Evolutionary conservation across 2,888 invertebrate genomes (phyloP).

Genomic region (Abrostola tripartita): DNA sequence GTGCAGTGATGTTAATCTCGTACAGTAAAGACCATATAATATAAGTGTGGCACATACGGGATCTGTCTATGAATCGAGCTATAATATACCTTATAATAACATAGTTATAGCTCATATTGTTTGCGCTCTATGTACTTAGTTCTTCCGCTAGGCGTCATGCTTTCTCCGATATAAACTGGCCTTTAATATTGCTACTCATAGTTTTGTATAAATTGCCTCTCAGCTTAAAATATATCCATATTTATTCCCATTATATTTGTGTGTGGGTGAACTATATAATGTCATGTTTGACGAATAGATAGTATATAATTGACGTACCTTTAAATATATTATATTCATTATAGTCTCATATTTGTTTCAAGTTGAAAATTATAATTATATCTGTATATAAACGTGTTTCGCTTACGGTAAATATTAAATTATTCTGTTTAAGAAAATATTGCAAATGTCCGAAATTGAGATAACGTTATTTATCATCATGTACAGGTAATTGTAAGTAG

Average conservation of each 20-base stretch:
- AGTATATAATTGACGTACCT: conserved; percentile 73
- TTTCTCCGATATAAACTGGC: conserved; percentile 43
- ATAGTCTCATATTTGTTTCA: conserved; percentile 66
- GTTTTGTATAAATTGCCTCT: conserved; percentile 55
- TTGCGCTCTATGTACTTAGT: conserved; percentile 40
- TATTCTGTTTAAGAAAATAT: conserved; percentile 70
- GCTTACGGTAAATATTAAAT: conserved; percentile 65
- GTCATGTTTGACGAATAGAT: conserved; percentile 69
- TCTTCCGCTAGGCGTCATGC: conserved; percentile 21
- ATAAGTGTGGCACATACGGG: conserved; percentile 15
- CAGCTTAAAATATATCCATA: conserved; percentile 59
- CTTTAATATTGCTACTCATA: conserved; percentile 33
- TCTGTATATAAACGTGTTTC: conserved; percentile 77
- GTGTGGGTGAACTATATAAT: conserved; percentile 68
- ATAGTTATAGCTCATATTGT: conserved; percentile 13
- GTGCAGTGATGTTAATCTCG: neutral
- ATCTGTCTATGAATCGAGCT: conserved; percentile 25
- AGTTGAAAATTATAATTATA: conserved; percentile 64
- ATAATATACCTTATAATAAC: conserved; percentile 38
- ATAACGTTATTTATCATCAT: conserved; percentile 80
- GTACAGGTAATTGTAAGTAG: conserved; percentile 87
- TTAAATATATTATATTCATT: conserved; percentile 66
- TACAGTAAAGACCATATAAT: conserved; percentile 3
- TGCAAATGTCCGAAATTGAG: conserved; percentile 77
- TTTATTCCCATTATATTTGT: conserved; percentile 60